Evolutionary conservation across 2,113 vertebrate genomes (phyloP), one percentile per base, ranked within the genome.

Genomic region (Saccopteryx bilineata): DNA sequence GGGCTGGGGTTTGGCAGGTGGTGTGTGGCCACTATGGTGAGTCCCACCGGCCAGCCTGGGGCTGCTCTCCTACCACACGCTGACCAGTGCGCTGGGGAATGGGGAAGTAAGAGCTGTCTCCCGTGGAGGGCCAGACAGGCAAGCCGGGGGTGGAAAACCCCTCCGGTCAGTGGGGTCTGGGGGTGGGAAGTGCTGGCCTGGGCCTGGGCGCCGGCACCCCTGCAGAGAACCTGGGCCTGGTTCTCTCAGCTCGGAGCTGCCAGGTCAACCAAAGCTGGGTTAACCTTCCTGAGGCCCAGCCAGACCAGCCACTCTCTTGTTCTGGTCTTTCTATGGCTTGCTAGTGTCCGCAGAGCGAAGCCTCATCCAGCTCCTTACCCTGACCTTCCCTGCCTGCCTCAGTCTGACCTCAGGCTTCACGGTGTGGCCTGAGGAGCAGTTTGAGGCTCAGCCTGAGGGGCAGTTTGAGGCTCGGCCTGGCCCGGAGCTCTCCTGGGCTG

Each of bases 31-130:
- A 7, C 54, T 0, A 21, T 94, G 97, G 95, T 3, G 74, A 84
- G 71, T 80, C 94, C 97, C 95, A 90, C 88, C 94, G 81, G 46
- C 87, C 2, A 46, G 87, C 15, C 72, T 4, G 10, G 11, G 93
- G 23, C 63, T 0, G 2, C 79, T 85, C 21, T 2, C 10, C 74
- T 52, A 0, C 95, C 83, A 9, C 0, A 2, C 0, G 0, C 50
- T 17, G 69, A 65, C 75, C 1, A 13, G 72, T 52, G 21, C 0
- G 1, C 58, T 18, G 0, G 21, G 68, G 18, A 97, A 97, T 96
- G 82, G 87, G 89, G 98, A 98, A 98, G 94, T 13, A 2, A 50
- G 46, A 96, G 84, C 33, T 1, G 7, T 76, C 63, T 65, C 39
- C 31, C 26, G 3, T 0, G 60, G 26, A 61, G 2, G 94, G 87